These are phyloP conservation scores for Rhagologus leucostigma DNA, from an alignment of 2,113 vertebrate genomes.

Conservation along the genomic window DNA sequence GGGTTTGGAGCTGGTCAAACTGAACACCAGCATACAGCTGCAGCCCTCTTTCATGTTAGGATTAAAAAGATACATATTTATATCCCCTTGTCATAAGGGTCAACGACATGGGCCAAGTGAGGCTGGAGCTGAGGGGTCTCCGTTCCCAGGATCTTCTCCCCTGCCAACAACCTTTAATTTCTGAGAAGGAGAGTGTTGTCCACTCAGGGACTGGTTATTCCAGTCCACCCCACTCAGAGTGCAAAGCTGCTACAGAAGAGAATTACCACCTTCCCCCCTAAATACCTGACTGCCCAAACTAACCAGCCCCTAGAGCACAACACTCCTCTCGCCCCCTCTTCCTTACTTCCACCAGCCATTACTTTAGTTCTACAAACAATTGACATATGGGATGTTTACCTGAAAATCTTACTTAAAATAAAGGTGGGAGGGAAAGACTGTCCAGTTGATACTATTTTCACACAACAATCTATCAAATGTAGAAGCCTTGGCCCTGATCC, in stretches of 20 bases:
- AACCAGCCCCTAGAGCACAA: not conserved
- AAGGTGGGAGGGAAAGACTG: not conserved
- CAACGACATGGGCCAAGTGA: not conserved
- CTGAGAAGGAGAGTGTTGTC: not conserved
- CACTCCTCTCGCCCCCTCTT: not conserved
- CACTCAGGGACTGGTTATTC: not conserved
- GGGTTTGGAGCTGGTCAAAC: not conserved
- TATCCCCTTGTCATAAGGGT: not conserved
- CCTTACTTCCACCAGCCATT: not conserved
- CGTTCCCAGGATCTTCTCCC: not conserved
- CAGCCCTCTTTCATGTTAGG: not conserved
- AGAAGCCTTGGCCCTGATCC: not conserved
- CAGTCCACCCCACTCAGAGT: not conserved
- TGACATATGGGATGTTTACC: not conserved
- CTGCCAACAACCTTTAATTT: not conserved
- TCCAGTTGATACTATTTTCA: not conserved
- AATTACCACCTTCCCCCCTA: not conserved
- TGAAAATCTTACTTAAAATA: not conserved
- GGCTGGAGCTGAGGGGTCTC: not conserved
- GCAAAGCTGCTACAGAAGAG: not conserved
- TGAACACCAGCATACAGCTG: not conserved
- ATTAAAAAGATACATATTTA: not conserved
- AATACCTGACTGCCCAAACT: not conserved
- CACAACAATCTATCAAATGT: not conserved
- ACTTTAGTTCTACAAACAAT: not conserved